Percentiles rank a stretch among this genome's conserved stretches.
These are phyloP conservation scores for Fregata magnificens DNA, from an alignment of 2,113 vertebrate genomes.

Conservation along the genomic window DNA sequence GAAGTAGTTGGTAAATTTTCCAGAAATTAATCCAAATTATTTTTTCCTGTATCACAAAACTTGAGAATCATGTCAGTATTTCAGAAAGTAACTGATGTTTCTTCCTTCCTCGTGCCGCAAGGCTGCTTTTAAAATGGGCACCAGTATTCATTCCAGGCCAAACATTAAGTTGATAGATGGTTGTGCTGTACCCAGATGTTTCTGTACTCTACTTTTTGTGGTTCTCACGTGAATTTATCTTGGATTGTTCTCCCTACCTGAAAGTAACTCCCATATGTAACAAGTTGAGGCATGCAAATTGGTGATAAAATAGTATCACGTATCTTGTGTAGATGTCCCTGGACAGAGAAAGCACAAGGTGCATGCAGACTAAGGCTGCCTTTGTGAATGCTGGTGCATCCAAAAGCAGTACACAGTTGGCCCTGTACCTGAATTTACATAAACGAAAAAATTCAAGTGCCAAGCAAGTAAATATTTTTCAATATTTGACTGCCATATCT, in stretches of 20 bases:
- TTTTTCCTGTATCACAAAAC: not conserved
- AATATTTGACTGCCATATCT: constrained; percentile 49
- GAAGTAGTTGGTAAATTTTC: not conserved
- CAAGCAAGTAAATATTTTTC: constrained; percentile 44
- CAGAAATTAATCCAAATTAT: not conserved
- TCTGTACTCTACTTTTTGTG: not conserved
- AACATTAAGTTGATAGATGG: not conserved
- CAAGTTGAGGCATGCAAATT: not conserved
- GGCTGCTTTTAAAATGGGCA: not conserved
- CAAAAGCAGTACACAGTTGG: not conserved
- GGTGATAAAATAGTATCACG: not conserved
- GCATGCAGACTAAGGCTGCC: not conserved
- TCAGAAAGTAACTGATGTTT: not conserved
- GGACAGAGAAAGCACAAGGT: not conserved
- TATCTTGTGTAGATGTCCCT: not conserved
- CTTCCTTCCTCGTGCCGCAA: not conserved
- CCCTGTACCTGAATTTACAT: not conserved
- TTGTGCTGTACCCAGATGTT: not conserved
- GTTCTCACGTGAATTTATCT: not conserved
- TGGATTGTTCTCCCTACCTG: not conserved
- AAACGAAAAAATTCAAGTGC: not conserved
- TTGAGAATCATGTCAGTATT: not conserved
- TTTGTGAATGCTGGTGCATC: not conserved
- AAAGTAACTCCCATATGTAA: not conserved
- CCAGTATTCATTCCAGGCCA: not conserved